Percentiles rank a stretch among this genome's conserved stretches.
These are phyloP conservation scores for Anabacerthia variegaticeps DNA, from an alignment of 2,797 vertebrate species.

Conservation along the genomic window DNA sequence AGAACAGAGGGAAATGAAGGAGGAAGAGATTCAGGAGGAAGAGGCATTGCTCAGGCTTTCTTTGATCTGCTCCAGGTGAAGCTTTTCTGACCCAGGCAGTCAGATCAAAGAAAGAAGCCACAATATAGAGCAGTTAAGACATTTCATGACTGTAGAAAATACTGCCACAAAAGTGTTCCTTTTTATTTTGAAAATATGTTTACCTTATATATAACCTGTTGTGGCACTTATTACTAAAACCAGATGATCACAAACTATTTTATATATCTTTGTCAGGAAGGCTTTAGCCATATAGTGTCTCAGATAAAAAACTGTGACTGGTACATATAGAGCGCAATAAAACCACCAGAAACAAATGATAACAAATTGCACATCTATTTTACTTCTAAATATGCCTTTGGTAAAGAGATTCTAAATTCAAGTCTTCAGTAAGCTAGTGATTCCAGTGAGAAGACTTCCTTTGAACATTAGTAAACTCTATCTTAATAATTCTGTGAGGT, in stretches of 20 bases:
- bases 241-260: slow-evolving; percentile 52
- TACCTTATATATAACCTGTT: slow-evolving; percentile 17
- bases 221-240: slow-evolving; percentile 40
- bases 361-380: neutral
- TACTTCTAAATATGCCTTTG: neutral
- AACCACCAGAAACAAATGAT: neutral
- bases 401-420: neutral
- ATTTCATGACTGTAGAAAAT: slow-evolving; percentile 55
- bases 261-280: neutral
- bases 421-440: neutral
- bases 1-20: slow-evolving; percentile 13
- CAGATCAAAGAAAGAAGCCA: slow-evolving; percentile 62
- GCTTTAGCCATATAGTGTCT: neutral
- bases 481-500: neutral
- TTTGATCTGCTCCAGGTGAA: slow-evolving; percentile 67
- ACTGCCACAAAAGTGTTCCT: slow-evolving; percentile 44
- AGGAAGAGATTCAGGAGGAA: slow-evolving; percentile 28
- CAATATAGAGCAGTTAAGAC: slow-evolving; percentile 30
- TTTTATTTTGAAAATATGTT: slow-evolving; percentile 32
- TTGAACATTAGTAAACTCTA: neutral
- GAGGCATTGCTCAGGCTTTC: slow-evolving; percentile 41
- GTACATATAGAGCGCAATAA: neutral
- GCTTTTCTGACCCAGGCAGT: slow-evolving; percentile 59
- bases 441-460: neutral
- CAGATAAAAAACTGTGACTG: neutral